These are phyloP conservation scores for Chamaetylas fuelleborni DNA, from an alignment of 2,113 vertebrate genomes.

Conservation along the genomic window DNA sequence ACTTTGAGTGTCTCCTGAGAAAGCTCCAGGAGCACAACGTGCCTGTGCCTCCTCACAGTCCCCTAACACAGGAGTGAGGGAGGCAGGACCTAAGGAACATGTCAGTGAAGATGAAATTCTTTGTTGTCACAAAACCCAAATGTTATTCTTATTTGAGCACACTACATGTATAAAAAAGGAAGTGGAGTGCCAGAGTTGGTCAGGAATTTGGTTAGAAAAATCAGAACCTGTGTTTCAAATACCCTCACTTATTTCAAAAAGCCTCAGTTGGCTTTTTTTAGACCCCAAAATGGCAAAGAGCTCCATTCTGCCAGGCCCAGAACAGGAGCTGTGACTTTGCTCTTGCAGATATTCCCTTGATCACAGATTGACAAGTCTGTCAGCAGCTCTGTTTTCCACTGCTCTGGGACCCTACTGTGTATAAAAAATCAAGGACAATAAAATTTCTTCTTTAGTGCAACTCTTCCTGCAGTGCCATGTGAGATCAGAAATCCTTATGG, in stretches of 20 bases:
- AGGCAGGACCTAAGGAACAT: background rate
- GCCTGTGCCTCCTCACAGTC: background rate
- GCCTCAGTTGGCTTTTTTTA: background rate
- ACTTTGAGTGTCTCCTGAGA: background rate
- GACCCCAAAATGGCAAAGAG: background rate
- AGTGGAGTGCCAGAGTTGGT: background rate
- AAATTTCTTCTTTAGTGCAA: background rate
- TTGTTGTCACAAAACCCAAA: background rate
- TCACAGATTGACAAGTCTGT: background rate
- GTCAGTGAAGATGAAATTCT: background rate
- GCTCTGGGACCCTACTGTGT: background rate
- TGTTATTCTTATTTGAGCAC: background rate
- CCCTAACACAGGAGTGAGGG: rapidly evolving
- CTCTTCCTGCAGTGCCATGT: background rate
- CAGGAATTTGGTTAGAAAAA: background rate
- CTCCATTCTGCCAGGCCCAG: background rate
- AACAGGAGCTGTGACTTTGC: background rate
- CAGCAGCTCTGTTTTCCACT: background rate
- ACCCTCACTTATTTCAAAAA: background rate
- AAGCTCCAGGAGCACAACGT: background rate
- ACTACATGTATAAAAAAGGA: background rate
- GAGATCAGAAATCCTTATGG: background rate
- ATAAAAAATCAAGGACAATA: background rate
- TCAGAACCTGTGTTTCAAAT: background rate
- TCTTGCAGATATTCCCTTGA: background rate